phyloP scores from a whole-genome alignment of 2,888 invertebrate species.

The Eutolmus rufibarbis region DNA sequence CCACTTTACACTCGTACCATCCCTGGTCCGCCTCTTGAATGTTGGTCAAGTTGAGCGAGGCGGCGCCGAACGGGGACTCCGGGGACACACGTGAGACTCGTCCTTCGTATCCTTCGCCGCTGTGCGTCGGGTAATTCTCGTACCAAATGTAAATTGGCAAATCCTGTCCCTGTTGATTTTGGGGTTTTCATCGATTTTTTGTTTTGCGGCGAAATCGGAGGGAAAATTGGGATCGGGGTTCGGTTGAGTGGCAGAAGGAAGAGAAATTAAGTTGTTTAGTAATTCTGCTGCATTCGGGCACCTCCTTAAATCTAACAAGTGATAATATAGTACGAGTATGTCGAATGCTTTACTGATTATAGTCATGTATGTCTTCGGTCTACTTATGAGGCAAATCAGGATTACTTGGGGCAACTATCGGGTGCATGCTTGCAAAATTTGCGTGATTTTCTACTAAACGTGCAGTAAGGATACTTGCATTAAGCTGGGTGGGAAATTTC shows the following conservation, averaged over 20 bases:
- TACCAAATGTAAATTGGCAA: constrained; percentile 98
- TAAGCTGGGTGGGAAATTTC: neutral
- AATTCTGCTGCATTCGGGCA: neutral
- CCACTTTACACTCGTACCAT: constrained; percentile 96
- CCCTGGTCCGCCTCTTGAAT: constrained; percentile 93
- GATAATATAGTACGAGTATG: neutral
- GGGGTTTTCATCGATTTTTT: constrained; percentile 1
- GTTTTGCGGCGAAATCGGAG: neutral
- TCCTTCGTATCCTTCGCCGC: constrained; percentile 92
- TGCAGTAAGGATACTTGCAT: neutral
- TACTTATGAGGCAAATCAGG: constrained; percentile 25
- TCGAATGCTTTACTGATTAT: constrained; percentile 14
- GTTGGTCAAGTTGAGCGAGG: constrained; percentile 94
- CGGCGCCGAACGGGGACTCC: constrained; percentile 88
- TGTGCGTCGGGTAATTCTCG: constrained; percentile 96
- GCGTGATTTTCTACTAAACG: constrained; percentile 1
- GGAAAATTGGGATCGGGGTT: neutral
- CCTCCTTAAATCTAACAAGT: neutral
- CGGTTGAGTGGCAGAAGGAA: neutral
- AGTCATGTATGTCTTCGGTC: constrained; percentile 4
- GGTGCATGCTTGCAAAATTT: constrained; percentile 11
- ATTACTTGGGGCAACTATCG: neutral
- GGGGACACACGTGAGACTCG: constrained; percentile 88
- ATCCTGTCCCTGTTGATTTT: constrained; percentile 81
- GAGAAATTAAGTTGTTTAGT: constrained; percentile 30